phyloP scores from a whole-genome alignment of 2,888 invertebrate species.

The Ormia ochracea region DNA sequence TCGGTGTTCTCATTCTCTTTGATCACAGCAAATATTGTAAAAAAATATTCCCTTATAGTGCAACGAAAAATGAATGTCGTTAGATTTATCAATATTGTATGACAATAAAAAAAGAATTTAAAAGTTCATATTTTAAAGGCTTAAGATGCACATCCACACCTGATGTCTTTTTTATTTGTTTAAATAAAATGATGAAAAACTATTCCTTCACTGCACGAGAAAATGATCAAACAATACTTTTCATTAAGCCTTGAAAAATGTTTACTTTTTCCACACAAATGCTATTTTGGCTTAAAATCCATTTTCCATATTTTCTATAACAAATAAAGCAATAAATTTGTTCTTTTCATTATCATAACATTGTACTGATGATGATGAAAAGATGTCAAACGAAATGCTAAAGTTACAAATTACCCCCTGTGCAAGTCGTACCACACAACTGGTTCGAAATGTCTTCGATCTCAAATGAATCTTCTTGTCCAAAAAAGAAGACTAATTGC shows the following conservation, averaged over 20 bases:
- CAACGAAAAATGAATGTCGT: too few relatives aligned
- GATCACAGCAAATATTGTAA: too few relatives aligned
- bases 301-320: neutral
- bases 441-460: neutral
- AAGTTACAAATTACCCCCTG: slow-evolving; percentile 27
- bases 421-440: slow-evolving; percentile 18
- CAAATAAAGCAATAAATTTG: slow-evolving; percentile 15
- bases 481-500: slow-evolving; percentile 38
- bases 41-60: too few relatives aligned
- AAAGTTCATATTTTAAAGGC: too few relatives aligned
- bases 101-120: too few relatives aligned
- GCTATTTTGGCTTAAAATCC: neutral
- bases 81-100: too few relatives aligned
- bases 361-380: slow-evolving; percentile 34
- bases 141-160: too few relatives aligned
- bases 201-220: neutral
- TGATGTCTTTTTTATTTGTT: too few relatives aligned
- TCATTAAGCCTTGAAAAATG: neutral
- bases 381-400: slow-evolving; percentile 45
- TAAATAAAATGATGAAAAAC: neutral
- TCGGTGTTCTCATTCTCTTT: too few relatives aligned
- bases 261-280: neutral
- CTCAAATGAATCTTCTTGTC: neutral
- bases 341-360: slow-evolving; percentile 8
- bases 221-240: neutral